phyloP scores from a whole-genome alignment of 1,140 invertebrate species.

The Chelonus insularis region DNA sequence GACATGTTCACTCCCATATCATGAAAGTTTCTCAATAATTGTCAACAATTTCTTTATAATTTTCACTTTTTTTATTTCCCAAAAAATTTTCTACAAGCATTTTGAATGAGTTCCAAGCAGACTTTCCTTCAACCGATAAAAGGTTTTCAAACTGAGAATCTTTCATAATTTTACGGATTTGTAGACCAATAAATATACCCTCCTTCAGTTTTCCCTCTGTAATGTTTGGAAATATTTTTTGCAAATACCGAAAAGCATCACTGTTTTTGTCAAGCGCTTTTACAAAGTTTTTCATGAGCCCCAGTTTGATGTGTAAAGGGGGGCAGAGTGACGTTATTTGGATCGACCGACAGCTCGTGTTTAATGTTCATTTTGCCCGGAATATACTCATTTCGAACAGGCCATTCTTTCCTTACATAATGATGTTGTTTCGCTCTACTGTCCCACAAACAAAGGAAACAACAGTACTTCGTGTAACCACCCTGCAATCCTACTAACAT shows the following conservation, averaged over 20 bases:
- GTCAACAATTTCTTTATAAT: no score
- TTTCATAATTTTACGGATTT: neutral
- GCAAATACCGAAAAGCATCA: neutral
- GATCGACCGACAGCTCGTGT: no score
- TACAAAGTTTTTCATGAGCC: slow-evolving; percentile 43
- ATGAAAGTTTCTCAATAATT: neutral
- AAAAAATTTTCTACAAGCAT: neutral
- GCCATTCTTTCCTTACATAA: slow-evolving; percentile 43
- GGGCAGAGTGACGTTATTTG: slow-evolving; percentile 3
- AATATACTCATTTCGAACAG: no score
- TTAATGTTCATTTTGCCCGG: neutral
- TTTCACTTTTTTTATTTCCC: neutral
- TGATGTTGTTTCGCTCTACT: slow-evolving; percentile 47
- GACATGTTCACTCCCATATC: neutral
- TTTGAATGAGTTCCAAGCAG: neutral
- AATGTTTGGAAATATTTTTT: neutral
- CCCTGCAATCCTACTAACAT: slow-evolving; percentile 50
- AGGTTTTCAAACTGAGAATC: neutral
- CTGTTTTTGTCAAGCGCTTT: slow-evolving; percentile 41
- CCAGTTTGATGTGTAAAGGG: slow-evolving; percentile 13
- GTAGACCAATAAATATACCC: slow-evolving; percentile 1
- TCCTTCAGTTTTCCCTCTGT: slow-evolving; percentile 1
- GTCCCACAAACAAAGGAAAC: slow-evolving; percentile 55
- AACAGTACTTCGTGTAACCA: slow-evolving; percentile 55
- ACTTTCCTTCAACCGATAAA: slow-evolving; percentile 3